These are phyloP conservation scores for Myotis brandtii DNA, from an alignment of 2,113 vertebrate genomes.

Conservation along the genomic window DNA sequence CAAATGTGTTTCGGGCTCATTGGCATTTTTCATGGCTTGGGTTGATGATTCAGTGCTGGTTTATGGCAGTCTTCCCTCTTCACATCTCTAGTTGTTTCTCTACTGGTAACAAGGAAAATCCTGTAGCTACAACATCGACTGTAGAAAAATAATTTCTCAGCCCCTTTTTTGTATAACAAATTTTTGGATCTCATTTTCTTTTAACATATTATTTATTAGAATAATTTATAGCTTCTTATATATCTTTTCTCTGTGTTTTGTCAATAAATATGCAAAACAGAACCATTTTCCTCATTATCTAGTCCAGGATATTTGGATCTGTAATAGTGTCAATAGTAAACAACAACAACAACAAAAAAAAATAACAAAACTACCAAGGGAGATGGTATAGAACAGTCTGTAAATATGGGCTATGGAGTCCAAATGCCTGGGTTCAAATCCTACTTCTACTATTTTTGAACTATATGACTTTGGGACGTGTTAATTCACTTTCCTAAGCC, in stretches of 20 bases:
- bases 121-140: not conserved
- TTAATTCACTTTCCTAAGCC: not conserved
- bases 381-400: not conserved
- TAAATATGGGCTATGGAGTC: not conserved
- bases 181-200: not conserved
- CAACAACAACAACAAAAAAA: not conserved
- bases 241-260: not conserved
- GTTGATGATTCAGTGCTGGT: conserved; percentile 11
- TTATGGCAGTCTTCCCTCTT: conserved; percentile 7
- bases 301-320: not conserved
- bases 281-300: not conserved
- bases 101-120: conserved; percentile 23
- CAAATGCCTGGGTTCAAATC: not conserved
- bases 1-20: not conserved
- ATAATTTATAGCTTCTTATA: not conserved
- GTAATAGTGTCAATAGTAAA: not conserved
- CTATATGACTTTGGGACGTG: not conserved
- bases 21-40: conserved; percentile 27
- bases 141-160: not conserved
- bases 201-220: not conserved
- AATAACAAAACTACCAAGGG: not conserved
- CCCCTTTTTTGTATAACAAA: not conserved
- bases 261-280: not conserved
- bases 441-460: not conserved
- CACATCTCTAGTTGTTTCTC: conserved; percentile 37